Evolutionary conservation across 2,797 vertebrate species (phyloP).

Genomic region (Avahi laniger): DNA sequence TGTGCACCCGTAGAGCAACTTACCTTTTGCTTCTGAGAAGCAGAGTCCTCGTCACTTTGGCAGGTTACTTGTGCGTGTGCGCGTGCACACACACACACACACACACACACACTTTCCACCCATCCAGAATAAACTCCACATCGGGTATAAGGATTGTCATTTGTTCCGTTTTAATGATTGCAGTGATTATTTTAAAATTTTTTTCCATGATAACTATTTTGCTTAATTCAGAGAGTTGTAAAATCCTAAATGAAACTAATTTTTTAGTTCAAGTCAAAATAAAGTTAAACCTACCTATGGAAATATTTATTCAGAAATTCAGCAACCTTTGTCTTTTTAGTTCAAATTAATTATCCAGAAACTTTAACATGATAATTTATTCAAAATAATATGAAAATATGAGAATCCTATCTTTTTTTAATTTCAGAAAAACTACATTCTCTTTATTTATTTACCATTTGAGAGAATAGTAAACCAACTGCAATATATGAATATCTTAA

Average conservation of each 20-base stretch:
- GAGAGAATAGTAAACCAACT: slow-evolving; percentile 30
- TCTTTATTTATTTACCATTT: slow-evolving; percentile 23
- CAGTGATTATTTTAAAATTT: not conserved
- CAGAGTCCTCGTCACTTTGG: not conserved
- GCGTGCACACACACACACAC: not conserved
- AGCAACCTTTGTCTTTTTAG: slow-evolving; percentile 38
- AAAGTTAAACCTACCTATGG: slow-evolving; percentile 33
- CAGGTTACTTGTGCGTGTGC: not conserved
- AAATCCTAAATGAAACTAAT: slow-evolving; percentile 53
- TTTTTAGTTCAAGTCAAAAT: slow-evolving; percentile 54
- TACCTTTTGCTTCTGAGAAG: slow-evolving; percentile 57
- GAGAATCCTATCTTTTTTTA: slow-evolving; percentile 22
- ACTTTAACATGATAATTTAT: slow-evolving; percentile 58
- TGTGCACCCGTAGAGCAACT: not conserved
- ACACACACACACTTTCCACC: not conserved
- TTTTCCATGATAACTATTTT: not conserved
- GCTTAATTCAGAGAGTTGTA: slow-evolving; percentile 34
- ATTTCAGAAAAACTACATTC: slow-evolving; percentile 48
- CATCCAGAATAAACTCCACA: not conserved
- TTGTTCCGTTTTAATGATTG: slow-evolving; percentile 32
- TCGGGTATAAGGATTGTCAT: not conserved
- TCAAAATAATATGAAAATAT: slow-evolving; percentile 54
- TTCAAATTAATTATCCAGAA: slow-evolving; percentile 56
- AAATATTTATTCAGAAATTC: slow-evolving; percentile 58
- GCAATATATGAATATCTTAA: slow-evolving; percentile 26